Evolutionary conservation across 2,888 invertebrate species (phyloP).

Genomic region (Pristionchus japonicus): DNA sequence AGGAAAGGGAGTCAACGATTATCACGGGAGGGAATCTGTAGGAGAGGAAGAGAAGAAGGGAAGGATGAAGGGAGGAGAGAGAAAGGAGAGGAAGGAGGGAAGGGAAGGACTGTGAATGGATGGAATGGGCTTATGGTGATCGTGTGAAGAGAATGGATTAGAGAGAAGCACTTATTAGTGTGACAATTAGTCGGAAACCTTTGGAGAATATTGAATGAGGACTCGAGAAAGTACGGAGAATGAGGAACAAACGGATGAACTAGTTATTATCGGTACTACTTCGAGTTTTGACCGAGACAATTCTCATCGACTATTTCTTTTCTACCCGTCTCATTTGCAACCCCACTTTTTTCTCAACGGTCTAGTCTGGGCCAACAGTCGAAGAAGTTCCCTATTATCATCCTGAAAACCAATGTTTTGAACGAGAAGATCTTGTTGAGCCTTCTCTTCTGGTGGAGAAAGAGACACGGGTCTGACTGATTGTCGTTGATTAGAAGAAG

Average conservation of each 20-base stretch:
- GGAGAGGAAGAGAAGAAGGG: background rate
- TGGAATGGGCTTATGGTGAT: background rate
- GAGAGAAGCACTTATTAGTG: background rate
- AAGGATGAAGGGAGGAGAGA: background rate
- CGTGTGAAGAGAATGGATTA: background rate
- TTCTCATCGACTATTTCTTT: too few species aligned
- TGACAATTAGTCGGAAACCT: background rate
- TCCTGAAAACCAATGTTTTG: background rate
- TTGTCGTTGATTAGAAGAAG: background rate
- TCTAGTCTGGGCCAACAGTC: too few species aligned
- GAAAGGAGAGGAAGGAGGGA: background rate
- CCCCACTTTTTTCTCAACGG: too few species aligned
- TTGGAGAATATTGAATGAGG: background rate
- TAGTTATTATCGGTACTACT: too few species aligned
- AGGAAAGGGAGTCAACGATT: conserved; percentile 34
- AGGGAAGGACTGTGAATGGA: background rate
- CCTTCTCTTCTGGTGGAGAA: background rate
- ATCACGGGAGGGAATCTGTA: conserved; percentile 17
- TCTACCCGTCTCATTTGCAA: too few species aligned
- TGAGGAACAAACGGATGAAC: background rate
- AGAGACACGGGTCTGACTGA: background rate
- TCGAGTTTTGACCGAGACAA: too few species aligned
- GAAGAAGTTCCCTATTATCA: too few species aligned
- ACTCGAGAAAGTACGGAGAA: background rate
- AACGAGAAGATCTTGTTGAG: background rate